Base-by-base conservation (phyloP, 2,113 vertebrate species). In the Alaudala cheleensis region DNA sequence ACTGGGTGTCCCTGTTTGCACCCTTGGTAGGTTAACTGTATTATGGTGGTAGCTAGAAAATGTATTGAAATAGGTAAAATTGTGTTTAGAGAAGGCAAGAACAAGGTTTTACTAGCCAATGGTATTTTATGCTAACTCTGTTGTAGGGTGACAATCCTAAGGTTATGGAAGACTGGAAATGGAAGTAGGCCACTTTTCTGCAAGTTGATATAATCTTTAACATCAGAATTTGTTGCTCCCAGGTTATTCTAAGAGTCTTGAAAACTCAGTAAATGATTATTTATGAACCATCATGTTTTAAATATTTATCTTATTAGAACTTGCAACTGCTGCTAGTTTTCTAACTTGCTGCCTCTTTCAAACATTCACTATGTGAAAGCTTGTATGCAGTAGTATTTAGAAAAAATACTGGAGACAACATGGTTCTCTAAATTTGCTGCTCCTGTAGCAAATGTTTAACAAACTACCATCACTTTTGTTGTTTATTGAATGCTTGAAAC, bases 131-230 rank as follows among this genome's bases (percentile, higher is more conserved):
- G 65, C 24, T 34, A 65, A 76, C 31, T 61, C 31, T 61, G 21
- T 76, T 96, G 58, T 54, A 62, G 79, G 50, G 86, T 2, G 89
- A 97, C 96, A 97, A 77, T 97, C 96, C 61, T 90, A 56, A 96
- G 71, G 65, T 88, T 87, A 20, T 24, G 16, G 45, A 90, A 74
- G 69, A 81, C 69, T 82, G 71, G 34, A 34, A 64, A 47, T 34
- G 16, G 72, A 79, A 76, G 91, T 64, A 62, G 54, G 64, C 62
- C 81, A 77, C 70, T 84, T 91, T 87, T 92, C 73, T 94, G 91
- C 84, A 80, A 87, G 50, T 69, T 86, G 88, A 69, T 70, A 10
- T 1, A 16, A 64, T 81, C 40, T 72, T 87, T 14, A 64, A 18
- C 25, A 24, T 23, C 50, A 47, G 29, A 85, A 88, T 34, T 80